These are phyloP conservation scores for Grammomys surdaster DNA, from an alignment of 2,113 vertebrate species.

Conservation along the genomic window DNA sequence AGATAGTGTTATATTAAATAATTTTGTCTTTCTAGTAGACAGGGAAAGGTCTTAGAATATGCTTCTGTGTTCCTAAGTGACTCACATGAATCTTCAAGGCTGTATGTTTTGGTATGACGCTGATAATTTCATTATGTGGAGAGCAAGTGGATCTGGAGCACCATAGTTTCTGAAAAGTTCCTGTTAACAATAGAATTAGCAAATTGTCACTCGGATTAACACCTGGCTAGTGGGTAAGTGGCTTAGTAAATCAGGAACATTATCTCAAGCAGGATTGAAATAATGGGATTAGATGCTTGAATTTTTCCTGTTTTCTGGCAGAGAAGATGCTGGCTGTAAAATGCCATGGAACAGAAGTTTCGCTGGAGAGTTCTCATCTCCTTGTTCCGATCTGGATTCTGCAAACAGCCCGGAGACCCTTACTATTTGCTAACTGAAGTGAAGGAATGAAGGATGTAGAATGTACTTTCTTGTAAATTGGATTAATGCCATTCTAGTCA, in stretches of 20 bases:
- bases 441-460: constrained; percentile 34
- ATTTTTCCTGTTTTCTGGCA: constrained; percentile 12
- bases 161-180: constrained; percentile 31
- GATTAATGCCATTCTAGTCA: neutral
- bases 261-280: neutral
- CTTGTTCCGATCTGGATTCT: neutral
- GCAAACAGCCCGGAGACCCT: neutral
- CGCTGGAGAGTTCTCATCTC: neutral
- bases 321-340: neutral
- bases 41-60: neutral
- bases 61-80: neutral
- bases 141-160: constrained; percentile 3
- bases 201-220: constrained; percentile 47
- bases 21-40: constrained; percentile 29
- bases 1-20: constrained; percentile 46
- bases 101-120: neutral
- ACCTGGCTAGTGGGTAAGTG: neutral
- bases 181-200: constrained; percentile 33
- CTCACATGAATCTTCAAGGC: neutral
- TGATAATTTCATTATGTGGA: constrained; percentile 38
- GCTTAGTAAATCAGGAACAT: constrained; percentile 13
- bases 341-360: neutral
- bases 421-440: neutral
- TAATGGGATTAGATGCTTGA: neutral
- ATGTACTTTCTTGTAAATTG: neutral